Evolutionary conservation across 2,113 vertebrate species (phyloP).

Genomic region (Chaenogobius annularis): DNA sequence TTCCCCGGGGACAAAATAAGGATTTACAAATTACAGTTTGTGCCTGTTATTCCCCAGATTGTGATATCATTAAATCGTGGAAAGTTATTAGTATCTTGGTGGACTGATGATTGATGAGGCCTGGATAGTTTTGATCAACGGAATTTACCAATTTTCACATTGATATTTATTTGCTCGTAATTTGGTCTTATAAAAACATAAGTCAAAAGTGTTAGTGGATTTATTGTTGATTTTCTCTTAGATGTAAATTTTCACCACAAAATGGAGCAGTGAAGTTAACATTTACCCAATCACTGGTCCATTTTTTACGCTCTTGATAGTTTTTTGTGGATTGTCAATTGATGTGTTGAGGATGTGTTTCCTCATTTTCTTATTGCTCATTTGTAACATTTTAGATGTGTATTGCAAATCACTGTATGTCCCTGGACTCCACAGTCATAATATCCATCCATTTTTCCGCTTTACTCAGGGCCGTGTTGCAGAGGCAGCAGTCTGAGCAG

Average conservation of each 20-base stretch:
- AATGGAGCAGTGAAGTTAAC: not conserved
- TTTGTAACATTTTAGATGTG: not conserved
- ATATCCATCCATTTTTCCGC: too few relatives aligned
- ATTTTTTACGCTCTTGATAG: too few relatives aligned
- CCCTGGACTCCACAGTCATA: too few relatives aligned
- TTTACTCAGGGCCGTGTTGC: too few relatives aligned
- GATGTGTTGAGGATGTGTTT: not conserved
- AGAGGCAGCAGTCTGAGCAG: too few relatives aligned
- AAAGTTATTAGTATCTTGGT: not conserved
- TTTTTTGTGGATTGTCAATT: too few relatives aligned
- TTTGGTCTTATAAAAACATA: too few relatives aligned
- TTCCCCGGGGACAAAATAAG: not conserved
- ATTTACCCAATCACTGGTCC: too few relatives aligned
- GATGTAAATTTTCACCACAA: not conserved
- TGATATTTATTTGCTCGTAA: too few relatives aligned
- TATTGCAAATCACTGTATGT: not conserved
- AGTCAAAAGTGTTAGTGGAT: too few relatives aligned
- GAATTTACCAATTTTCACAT: too few relatives aligned
- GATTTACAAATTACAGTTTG: not conserved
- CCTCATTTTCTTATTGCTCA: not conserved
- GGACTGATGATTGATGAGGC: not conserved
- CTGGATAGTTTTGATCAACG: not conserved
- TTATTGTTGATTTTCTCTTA: too few relatives aligned
- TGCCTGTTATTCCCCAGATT: not conserved
- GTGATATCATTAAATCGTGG: not conserved